phyloP scores from a whole-genome alignment of 2,113 vertebrate genomes.

The Astur gentilis region DNA sequence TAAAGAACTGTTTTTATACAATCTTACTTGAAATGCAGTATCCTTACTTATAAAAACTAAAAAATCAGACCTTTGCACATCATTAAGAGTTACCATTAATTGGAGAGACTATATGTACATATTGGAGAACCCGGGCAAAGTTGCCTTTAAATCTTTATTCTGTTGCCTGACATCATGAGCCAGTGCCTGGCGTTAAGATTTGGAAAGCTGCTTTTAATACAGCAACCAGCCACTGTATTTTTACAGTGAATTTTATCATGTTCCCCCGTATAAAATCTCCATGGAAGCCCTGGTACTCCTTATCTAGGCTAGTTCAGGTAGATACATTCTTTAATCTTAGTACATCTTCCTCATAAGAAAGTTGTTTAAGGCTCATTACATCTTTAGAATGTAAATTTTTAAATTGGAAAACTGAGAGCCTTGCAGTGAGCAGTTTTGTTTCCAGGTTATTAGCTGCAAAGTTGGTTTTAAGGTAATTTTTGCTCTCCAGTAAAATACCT shows the following conservation, averaged over 20 bases:
- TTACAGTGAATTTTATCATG: background rate
- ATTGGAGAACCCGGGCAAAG: background rate
- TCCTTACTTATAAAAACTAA: constrained; percentile 66
- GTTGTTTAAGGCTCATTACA: background rate
- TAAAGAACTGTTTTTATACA: background rate
- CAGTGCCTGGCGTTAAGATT: background rate
- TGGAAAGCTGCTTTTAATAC: background rate
- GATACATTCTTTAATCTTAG: background rate
- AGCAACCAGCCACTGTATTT: background rate
- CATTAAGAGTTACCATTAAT: background rate
- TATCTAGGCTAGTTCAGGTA: background rate
- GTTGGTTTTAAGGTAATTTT: background rate
- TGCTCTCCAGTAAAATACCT: background rate
- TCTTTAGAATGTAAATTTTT: background rate
- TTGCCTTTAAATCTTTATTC: background rate
- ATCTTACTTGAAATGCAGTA: constrained; percentile 72
- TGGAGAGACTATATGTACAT: background rate
- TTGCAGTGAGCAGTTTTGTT: background rate
- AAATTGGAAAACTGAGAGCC: background rate
- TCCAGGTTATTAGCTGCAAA: background rate
- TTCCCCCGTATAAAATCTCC: background rate
- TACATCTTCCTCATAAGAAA: background rate
- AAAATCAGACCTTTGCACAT: background rate
- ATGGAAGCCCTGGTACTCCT: background rate
- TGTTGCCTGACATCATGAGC: background rate